Conservation (phyloP, 2,797 vertebrate genomes). For the Buphagus erythrorhynchus region DNA sequence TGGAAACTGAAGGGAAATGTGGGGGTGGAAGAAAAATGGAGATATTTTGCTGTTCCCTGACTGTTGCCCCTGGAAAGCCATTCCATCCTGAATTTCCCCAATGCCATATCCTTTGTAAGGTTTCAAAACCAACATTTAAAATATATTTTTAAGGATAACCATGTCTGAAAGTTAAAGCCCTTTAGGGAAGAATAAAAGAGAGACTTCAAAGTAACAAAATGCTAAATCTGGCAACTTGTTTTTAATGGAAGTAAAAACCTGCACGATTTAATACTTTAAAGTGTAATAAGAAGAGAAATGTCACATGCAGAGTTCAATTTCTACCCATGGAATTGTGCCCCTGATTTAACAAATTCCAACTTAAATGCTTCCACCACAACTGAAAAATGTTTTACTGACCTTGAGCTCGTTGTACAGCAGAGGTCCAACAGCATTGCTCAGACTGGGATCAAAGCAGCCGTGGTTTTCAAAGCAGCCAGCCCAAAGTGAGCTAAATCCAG, state of each 20-base stretch:
- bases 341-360: constrained; percentile 50
- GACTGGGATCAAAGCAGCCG: constrained; percentile 16
- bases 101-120: constrained; percentile 38
- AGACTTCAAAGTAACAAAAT: constrained; percentile 67
- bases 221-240: constrained; percentile 63
- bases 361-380: constrained; percentile 48
- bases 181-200: constrained; percentile 53
- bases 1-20: constrained; percentile 27
- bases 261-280: constrained; percentile 29
- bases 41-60: constrained; percentile 22
- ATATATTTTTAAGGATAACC: constrained; percentile 54
- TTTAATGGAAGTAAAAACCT: constrained; percentile 64
- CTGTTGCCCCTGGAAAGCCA: constrained; percentile 30
- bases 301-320: constrained; percentile 54
- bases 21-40: constrained; percentile 37
- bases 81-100: constrained; percentile 42
- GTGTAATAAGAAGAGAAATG: constrained; percentile 59
- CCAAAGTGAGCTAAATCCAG: not conserved
- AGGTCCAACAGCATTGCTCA: not conserved
- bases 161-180: constrained; percentile 53
- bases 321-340: constrained; percentile 46
- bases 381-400: constrained; percentile 27
- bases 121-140: constrained; percentile 61
- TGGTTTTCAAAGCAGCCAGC: not conserved
- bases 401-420: not conserved